Percentiles rank a stretch among this genome's conserved stretches.
Evolutionary conservation across 2,113 vertebrate species (phyloP).

Genomic region (Candoia aspera): DNA sequence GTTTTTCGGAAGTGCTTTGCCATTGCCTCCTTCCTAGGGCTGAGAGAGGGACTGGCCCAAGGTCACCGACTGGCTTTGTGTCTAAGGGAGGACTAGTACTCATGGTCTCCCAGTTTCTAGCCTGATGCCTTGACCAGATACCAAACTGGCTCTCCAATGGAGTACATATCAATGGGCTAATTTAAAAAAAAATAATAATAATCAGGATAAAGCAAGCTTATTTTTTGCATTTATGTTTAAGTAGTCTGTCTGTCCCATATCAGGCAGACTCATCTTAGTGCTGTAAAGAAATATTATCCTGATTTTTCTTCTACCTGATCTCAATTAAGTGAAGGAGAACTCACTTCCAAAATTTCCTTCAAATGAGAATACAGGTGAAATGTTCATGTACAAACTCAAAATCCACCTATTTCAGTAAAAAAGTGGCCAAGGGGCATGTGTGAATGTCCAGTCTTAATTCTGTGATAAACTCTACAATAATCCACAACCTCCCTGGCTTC

Average conservation of each 20-base stretch:
- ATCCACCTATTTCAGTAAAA: neutral
- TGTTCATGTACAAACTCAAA: neutral
- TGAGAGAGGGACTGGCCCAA: too few species aligned
- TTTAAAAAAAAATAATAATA: neutral
- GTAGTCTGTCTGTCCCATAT: neutral
- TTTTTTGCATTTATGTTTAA: neutral
- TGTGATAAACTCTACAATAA: neutral
- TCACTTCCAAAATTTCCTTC: neutral
- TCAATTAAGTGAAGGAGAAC: neutral
- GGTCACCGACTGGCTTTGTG: too few species aligned
- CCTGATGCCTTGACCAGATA: neutral
- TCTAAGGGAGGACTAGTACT: too few species aligned
- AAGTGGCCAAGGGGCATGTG: neutral
- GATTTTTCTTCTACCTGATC: neutral
- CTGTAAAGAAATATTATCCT: neutral
- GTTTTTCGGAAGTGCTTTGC: too few species aligned
- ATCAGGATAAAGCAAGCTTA: neutral
- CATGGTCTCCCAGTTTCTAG: neutral
- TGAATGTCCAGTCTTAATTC: neutral
- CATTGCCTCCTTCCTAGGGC: too few species aligned
- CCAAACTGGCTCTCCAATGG: neutral
- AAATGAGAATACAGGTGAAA: neutral
- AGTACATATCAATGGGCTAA: neutral
- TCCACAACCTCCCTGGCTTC: neutral
- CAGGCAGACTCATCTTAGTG: neutral